Percentiles rank a stretch among this genome's conserved stretches.
Evolutionary conservation across 2,113 vertebrate species (phyloP).

Genomic region (Falcunculus frontatus): DNA sequence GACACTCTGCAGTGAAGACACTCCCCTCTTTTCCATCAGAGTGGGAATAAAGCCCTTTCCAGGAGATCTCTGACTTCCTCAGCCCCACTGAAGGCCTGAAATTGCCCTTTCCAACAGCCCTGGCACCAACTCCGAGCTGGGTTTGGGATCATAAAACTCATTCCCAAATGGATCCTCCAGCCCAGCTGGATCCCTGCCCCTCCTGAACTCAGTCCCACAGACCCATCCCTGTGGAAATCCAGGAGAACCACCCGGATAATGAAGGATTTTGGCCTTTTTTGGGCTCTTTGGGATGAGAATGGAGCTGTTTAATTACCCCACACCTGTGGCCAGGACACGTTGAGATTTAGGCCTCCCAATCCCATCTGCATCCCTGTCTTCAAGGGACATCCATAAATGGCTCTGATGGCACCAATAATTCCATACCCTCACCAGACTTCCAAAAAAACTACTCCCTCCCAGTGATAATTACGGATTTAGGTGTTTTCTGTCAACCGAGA

Average conservation of each 20-base stretch:
- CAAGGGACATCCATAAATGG: neutral
- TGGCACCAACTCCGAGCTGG: neutral
- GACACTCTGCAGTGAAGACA: too few relatives aligned
- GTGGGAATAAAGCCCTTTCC: neutral
- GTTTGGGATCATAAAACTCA: neutral
- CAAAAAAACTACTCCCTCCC: neutral
- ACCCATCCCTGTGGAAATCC: neutral
- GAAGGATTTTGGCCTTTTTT: neutral
- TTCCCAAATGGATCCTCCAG: neutral
- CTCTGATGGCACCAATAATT: neutral
- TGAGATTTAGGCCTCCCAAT: neutral
- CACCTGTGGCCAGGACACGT: fast-evolving
- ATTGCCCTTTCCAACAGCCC: neutral
- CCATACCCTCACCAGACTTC: neutral
- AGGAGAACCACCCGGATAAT: neutral
- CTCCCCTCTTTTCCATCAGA: neutral
- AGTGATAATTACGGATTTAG: slow-evolving; percentile 6
- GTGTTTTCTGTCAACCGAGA: neutral
- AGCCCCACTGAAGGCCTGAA: neutral
- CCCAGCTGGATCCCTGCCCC: neutral
- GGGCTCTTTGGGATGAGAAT: neutral
- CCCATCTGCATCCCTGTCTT: neutral
- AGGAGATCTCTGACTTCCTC: neutral
- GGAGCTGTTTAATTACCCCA: neutral
- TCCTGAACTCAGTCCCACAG: neutral